Percentiles rank a stretch among this genome's conserved stretches.
phyloP scores from a whole-genome alignment of 1,140 invertebrate genomes.

The Ruditapes philippinarum region DNA sequence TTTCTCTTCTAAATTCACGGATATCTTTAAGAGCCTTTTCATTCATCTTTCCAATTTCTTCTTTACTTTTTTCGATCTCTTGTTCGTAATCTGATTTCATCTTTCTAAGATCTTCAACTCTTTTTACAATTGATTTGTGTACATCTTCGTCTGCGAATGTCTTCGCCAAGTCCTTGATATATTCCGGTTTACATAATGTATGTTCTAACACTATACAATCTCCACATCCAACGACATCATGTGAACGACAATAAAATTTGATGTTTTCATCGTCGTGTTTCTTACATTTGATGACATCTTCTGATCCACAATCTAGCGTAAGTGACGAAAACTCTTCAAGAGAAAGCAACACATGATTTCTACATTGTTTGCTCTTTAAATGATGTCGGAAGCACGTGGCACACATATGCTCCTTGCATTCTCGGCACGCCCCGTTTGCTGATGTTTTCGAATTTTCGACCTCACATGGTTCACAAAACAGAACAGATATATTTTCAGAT shows the following conservation, averaged over 20 bases:
- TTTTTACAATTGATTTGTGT: too few species aligned
- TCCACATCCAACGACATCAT: not conserved
- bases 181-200: not conserved
- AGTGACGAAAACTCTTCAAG: not conserved
- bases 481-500: too few species aligned
- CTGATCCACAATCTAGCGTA: not conserved
- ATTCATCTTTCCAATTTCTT: not conserved
- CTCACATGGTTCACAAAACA: not conserved
- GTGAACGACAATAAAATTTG: not conserved
- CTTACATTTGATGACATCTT: not conserved
- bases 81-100: not conserved
- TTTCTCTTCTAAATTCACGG: not conserved
- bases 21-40: not conserved
- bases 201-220: slow-evolving; percentile 2
- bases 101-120: not conserved
- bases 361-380: not conserved
- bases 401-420: slow-evolving; percentile 18
- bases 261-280: not conserved
- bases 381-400: not conserved
- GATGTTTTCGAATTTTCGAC: not conserved
- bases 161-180: not conserved
- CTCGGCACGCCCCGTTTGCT: not conserved
- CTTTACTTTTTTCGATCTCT: not conserved
- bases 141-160: not conserved
- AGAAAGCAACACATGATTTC: not conserved